Evolutionary conservation across 2,113 vertebrate genomes (phyloP).

Genomic region (Rafetus swinhoei): DNA sequence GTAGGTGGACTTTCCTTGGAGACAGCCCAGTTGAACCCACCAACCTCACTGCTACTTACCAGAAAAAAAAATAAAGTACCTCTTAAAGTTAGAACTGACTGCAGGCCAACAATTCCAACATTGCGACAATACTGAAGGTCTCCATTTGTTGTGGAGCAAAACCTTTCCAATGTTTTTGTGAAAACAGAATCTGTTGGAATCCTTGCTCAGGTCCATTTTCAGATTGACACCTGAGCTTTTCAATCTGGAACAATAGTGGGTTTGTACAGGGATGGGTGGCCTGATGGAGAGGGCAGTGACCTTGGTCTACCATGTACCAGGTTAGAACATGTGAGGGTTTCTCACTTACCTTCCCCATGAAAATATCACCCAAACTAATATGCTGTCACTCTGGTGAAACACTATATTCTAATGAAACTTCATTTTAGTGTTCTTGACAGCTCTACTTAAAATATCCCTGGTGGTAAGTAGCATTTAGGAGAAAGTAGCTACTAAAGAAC

Average conservation of each 20-base stretch:
- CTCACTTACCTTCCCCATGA: no score
- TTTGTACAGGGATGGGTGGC: no score
- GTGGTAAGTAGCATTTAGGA: no score
- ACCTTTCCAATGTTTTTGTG: background rate
- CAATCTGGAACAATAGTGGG: background rate
- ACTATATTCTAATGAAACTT: no score
- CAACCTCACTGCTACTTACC: background rate
- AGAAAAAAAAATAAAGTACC: slow-evolving; percentile 13
- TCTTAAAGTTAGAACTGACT: background rate
- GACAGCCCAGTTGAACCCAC: background rate
- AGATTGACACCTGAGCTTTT: background rate
- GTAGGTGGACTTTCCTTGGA: background rate
- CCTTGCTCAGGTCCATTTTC: background rate
- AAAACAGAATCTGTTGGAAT: background rate
- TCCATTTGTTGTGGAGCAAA: background rate
- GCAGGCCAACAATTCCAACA: background rate
- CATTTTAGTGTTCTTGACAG: no score
- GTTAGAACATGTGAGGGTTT: no score
- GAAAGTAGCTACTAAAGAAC: no score
- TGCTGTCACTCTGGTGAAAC: no score
- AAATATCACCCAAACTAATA: no score
- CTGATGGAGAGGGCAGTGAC: no score
- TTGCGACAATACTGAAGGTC: slow-evolving; percentile 13
- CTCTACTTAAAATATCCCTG: no score
- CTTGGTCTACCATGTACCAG: no score